Evolutionary conservation across 2,113 vertebrate species (phyloP), one percentile per base, ranked within the genome.

Genomic region (Heterochromis multidens): DNA sequence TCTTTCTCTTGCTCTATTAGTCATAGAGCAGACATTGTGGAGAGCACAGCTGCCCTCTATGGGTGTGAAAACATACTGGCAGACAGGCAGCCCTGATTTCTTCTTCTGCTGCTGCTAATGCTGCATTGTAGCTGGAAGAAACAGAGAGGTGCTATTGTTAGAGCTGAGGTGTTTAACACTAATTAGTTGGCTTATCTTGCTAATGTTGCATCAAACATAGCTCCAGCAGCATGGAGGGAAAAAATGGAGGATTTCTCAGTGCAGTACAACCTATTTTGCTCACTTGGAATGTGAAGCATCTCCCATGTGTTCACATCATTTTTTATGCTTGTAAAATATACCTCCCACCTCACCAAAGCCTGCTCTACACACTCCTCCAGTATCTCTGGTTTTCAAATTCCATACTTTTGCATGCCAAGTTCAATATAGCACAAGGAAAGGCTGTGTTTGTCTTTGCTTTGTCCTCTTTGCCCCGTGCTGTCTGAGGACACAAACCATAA

Each of bases 31-130:
- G 52, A 63, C 7, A 35, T 76, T 94, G 63, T 78, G 76, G 92
- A 93, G 94, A 92, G 84, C 91, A 82, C 91, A 95, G 91, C 95
- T 95, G 95, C 95, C 95, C 94, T 89, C 95, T 95, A 94, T 91
- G 89, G 95, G 93, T 89, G 84, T 87, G 76, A 90, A 81, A 77
- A 76, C 58, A 80, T 54, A 57, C 84, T 23, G 21, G 80, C 74
- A 86, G 46, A 54, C 49, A 58, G 13, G 49, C 56, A 76, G 67
- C 77, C 46, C 79, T 59, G 23, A 61, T 77, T 77, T 78, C 29
- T 70, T 21, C 46, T 63, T 16, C 74, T 88, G 74, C 79, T 65
- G 77, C 79, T 58, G 25, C 74, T 86, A 77, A 70, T 70, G 78
- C 83, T 83, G 70, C 77, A 84, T 83, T 46, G 5, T 62, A 13